phyloP scores from a whole-genome alignment of 2,797 vertebrate genomes.

The Poliocrania exsul region DNA sequence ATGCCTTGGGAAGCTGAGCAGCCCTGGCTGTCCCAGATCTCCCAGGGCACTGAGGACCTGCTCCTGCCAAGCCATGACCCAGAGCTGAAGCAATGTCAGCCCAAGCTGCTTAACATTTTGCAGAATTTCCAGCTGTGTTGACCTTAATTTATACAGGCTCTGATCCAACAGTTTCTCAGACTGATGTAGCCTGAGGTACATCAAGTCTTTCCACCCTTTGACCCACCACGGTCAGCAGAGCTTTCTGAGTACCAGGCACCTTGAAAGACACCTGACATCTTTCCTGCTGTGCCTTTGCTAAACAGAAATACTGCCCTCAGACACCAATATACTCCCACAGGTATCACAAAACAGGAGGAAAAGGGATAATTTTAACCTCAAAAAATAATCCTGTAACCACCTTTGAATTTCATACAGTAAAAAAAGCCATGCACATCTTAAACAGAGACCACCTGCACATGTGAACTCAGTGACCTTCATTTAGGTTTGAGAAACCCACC shows the following conservation, averaged over 20 bases:
- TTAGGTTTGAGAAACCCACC: background rate
- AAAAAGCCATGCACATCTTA: background rate
- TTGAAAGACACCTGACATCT: background rate
- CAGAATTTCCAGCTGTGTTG: background rate
- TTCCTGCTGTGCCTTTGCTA: background rate
- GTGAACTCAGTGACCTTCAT: background rate
- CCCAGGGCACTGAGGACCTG: fast-evolving
- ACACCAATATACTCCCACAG: background rate
- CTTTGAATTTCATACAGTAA: background rate
- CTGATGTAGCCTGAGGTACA: background rate
- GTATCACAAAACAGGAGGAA: background rate
- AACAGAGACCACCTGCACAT: fast-evolving
- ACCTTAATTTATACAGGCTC: background rate
- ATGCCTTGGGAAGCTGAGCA: background rate
- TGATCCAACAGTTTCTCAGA: background rate
- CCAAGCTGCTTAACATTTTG: background rate
- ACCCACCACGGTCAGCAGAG: background rate
- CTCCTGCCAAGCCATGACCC: background rate
- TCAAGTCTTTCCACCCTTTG: background rate
- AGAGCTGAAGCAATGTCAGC: fast-evolving
- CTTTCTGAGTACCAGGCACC: background rate
- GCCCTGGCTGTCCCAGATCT: background rate
- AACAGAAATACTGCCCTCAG: background rate
- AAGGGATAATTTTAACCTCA: background rate
- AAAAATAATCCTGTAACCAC: background rate